A percentile compares a stretch with the other conserved stretches of the same genome.
Evolutionary conservation across 2,113 vertebrate genomes (phyloP).

Genomic region (Muntiacus reevesi): DNA sequence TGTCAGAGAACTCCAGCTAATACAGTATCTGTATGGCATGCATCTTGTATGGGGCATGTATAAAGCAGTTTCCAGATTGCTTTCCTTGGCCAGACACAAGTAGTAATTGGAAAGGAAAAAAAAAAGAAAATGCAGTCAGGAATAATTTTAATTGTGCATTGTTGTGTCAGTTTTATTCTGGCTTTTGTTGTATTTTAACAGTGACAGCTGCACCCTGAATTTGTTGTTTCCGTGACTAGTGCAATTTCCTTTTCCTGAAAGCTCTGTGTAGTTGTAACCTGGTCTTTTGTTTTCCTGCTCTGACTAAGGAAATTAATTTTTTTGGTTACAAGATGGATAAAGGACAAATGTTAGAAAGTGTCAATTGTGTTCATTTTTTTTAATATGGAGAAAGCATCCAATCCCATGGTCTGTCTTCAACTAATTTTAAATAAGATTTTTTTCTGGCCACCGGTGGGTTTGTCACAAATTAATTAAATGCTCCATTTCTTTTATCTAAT

Average conservation of each 20-base stretch:
- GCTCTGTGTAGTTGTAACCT: background rate
- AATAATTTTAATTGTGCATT: slow-evolving; percentile 58
- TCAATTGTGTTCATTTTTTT: slow-evolving; percentile 12
- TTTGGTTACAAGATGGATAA: background rate
- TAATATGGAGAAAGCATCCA: background rate
- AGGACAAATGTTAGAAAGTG: slow-evolving; percentile 36
- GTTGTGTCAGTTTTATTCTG: slow-evolving; percentile 16
- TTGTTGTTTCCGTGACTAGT: slow-evolving; percentile 49
- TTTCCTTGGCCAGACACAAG: slow-evolving; percentile 56
- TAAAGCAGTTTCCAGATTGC: slow-evolving; percentile 42
- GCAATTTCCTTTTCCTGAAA: slow-evolving; percentile 18
- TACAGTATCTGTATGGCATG: background rate
- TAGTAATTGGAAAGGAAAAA: slow-evolving; percentile 20
- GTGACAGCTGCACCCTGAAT: slow-evolving; percentile 50
- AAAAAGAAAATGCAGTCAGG: slow-evolving; percentile 33
- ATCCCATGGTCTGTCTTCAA: slow-evolving; percentile 11
- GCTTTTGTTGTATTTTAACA: background rate
- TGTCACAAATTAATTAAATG: slow-evolving; percentile 58
- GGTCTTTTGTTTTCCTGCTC: slow-evolving; percentile 37
- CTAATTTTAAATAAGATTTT: slow-evolving; percentile 55
- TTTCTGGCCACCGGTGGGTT: background rate
- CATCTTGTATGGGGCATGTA: background rate
- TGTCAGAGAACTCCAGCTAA: slow-evolving; percentile 35
- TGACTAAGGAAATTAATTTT: slow-evolving; percentile 29
- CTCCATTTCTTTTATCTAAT: slow-evolving; percentile 18